Evolutionary conservation across 2,113 vertebrate species (phyloP).

Genomic region (Macaca fascicularis): DNA sequence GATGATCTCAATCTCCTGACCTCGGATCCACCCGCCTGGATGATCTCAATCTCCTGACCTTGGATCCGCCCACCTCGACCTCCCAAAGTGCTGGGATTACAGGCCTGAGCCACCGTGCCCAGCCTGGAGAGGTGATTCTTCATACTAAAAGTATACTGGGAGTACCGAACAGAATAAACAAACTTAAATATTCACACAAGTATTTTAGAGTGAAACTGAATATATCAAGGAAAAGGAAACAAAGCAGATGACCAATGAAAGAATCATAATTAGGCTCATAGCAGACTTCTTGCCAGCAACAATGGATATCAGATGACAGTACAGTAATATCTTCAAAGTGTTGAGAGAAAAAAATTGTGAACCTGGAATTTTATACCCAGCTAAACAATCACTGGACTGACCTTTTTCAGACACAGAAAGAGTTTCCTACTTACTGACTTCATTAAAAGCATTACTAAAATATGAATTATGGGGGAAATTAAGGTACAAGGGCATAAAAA

Average conservation of each 20-base stretch:
- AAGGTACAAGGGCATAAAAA: neutral
- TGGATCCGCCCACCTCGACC: too few relatives aligned
- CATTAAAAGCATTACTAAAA: neutral
- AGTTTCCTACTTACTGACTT: neutral
- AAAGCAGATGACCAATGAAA: neutral
- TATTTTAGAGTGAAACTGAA: neutral
- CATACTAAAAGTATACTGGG: neutral
- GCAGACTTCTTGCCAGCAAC: neutral
- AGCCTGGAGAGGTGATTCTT: neutral
- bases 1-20: too few relatives aligned
- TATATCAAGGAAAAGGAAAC: neutral
- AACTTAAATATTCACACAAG: neutral
- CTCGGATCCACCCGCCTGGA: too few relatives aligned
- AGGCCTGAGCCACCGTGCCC: too few relatives aligned
- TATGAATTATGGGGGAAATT: neutral
- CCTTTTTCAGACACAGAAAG: neutral
- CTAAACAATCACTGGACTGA: neutral
- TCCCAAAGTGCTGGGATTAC: too few relatives aligned
- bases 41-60: too few relatives aligned
- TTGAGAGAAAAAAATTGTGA: neutral
- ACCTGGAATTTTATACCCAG: neutral
- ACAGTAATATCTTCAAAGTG: neutral
- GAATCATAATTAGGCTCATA: neutral
- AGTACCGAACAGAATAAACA: neutral
- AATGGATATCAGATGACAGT: too few relatives aligned